phyloP scores from a whole-genome alignment of 2,113 vertebrate species.

The Pangasianodon gigas region DNA sequence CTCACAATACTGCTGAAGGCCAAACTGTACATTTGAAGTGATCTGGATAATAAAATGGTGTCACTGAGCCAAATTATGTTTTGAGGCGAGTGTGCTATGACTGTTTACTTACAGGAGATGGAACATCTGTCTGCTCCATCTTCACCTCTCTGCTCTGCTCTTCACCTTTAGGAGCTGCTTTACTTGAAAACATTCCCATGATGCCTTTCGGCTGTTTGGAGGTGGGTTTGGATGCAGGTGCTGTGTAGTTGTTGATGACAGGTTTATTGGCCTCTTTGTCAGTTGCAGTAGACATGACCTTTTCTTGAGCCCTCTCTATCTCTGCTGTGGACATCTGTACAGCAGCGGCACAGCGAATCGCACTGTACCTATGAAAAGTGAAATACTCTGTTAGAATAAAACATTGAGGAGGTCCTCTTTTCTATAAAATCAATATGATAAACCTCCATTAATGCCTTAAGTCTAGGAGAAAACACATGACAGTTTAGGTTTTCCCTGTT shows the following conservation, averaged over 20 bases:
- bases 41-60: neutral
- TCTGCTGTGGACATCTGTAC: constrained; percentile 71
- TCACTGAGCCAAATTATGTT: neutral
- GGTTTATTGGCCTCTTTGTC: constrained; percentile 46
- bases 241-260: constrained; percentile 67
- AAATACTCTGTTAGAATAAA: neutral
- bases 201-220: constrained; percentile 82
- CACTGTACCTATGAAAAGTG: constrained; percentile 79
- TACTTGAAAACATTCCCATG: constrained; percentile 88
- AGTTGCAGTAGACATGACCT: neutral
- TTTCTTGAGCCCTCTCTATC: constrained; percentile 58
- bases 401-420: neutral
- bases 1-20: neutral
- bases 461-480: neutral
- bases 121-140: constrained; percentile 73
- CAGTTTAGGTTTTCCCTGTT: neutral
- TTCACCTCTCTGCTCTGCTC: constrained; percentile 75
- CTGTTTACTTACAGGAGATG: constrained; percentile 69
- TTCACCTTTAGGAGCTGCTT: constrained; percentile 72
- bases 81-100: neutral
- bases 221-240: constrained; percentile 63
- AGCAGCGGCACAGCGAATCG: constrained; percentile 81
- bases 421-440: neutral
- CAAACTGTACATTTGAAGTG: neutral
- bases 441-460: neutral